Evolutionary conservation across 2,888 invertebrate genomes (phyloP), one percentile per base, ranked within the genome.

Genomic region (Copidosoma aretas): DNA sequence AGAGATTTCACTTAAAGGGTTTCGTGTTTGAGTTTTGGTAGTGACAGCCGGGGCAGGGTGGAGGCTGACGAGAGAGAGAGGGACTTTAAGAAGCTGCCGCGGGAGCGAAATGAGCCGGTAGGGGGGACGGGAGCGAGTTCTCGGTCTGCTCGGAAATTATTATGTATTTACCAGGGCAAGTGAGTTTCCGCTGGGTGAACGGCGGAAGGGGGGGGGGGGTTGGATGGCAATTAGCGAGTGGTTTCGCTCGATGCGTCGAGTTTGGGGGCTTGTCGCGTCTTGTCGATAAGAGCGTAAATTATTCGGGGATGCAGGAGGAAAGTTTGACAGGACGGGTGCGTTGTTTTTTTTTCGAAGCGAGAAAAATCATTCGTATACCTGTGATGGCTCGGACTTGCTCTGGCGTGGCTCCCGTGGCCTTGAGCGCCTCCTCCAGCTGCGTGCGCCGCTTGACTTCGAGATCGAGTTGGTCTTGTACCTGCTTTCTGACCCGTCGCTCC

Each of bases 391-490:
- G 89, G 78, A 93, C 88, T 79, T 93, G 91, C 80, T 94, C 93
- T 4, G 89, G 85, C 22, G 89, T 89, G 57, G 91, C 91, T 64
- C 92, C 92, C 57, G 91, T 90, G 73, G 90, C 89, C 82, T 92
- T 92, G 63, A 93, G 86, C 57, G 92, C 93, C 73, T 93, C 93
- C 81, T 94, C 93, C 71, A 92, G 88, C 81, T 93, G 93, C 76
- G 88, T 87, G 81, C 92, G 89, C 84, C 92, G 88, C 84, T 93
- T 94, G 77, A 91, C 87, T 84, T 94, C 94, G 77, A 89, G 82
- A 76, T 93, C 93, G 73, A 95, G 85, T 81, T 95, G 94, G 76
- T 95, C 94, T 80, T 95, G 94, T 67, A 94, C 88, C 77, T 93
- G 89, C 81, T 92, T 90, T 78, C 94, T 88, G 73, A 91, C 90